A percentile compares a stretch with the other conserved stretches of the same genome.
Conservation (phyloP, 2,113 vertebrate species). For the Pollachius pollachius region DNA sequence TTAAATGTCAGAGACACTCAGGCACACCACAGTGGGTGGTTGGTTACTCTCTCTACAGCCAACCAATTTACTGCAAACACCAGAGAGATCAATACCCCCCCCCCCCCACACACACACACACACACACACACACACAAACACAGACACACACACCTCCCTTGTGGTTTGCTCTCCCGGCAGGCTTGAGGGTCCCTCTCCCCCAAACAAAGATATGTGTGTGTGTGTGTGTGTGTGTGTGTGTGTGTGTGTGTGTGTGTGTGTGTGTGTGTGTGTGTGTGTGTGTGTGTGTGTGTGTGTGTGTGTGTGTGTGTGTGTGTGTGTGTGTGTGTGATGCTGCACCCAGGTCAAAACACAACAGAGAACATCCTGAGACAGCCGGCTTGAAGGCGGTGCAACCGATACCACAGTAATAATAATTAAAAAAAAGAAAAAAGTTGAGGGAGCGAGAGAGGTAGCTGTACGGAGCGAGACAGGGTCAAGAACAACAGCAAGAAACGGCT, state of each 20-base stretch:
- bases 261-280: too few relatives aligned
- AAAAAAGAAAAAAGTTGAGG: slow-evolving; percentile 19
- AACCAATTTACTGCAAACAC: slow-evolving; percentile 74
- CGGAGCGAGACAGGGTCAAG: slow-evolving; percentile 45
- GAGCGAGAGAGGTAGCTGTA: not conserved
- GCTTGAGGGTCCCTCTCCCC: slow-evolving; percentile 26
- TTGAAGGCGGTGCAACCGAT: slow-evolving; percentile 45
- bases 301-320: too few relatives aligned
- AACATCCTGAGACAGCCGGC: slow-evolving; percentile 50
- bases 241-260: too few relatives aligned
- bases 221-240: too few relatives aligned
- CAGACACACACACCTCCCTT: slow-evolving; percentile 37
- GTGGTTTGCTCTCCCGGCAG: slow-evolving; percentile 52
- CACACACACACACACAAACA: slow-evolving; percentile 45
- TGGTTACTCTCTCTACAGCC: slow-evolving; percentile 68
- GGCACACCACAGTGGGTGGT: slow-evolving; percentile 73
- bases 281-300: too few relatives aligned
- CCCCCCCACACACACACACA: slow-evolving; percentile 4
- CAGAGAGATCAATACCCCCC: slow-evolving; percentile 65
- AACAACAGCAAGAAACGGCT: slow-evolving; percentile 34
- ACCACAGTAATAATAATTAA: slow-evolving; percentile 2
- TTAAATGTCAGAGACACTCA: slow-evolving; percentile 81
- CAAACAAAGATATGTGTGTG: slow-evolving; percentile 45
- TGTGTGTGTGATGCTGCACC: slow-evolving; percentile 35
- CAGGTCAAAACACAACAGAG: slow-evolving; percentile 58